Conservation (phyloP, 2,888 invertebrate genomes). For the Platycheirus albimanus region DNA sequence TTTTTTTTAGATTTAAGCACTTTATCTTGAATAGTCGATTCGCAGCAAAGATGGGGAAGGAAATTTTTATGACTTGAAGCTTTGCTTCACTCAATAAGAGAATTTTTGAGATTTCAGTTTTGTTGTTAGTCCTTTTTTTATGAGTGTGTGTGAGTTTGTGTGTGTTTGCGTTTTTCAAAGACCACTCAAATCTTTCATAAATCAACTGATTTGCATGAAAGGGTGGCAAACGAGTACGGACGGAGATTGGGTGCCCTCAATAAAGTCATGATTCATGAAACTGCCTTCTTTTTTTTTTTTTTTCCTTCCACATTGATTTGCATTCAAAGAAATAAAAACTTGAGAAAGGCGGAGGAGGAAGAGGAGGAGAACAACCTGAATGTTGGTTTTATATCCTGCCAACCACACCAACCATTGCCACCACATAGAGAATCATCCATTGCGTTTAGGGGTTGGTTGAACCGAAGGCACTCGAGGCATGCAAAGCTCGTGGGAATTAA, state of each 20-base stretch:
- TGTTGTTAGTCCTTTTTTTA: background rate
- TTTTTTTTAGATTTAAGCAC: conserved; percentile 4
- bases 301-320: conserved; percentile 35
- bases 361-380: conserved; percentile 21
- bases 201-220: conserved; percentile 45
- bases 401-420: conserved; percentile 8
- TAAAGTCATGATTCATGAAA: conserved; percentile 21
- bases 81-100: conserved; percentile 18
- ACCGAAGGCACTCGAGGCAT: conserved; percentile 46
- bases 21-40: conserved; percentile 3
- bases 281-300: conserved; percentile 9
- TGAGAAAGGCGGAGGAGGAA: background rate
- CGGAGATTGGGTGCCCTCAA: conserved; percentile 26
- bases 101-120: conserved; percentile 20
- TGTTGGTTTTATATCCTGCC: conserved; percentile 23
- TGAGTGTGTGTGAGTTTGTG: no score
- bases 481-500: conserved; percentile 55
- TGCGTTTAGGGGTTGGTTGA: conserved; percentile 40
- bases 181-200: conserved; percentile 52
- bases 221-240: background rate
- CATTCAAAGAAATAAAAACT: conserved; percentile 8
- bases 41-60: background rate
- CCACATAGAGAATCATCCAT: conserved; percentile 7
- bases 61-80: conserved; percentile 19
- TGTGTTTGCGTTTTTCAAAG: conserved; percentile 4